These are phyloP conservation scores for Adoxophyes honmai DNA, from an alignment of 1,140 invertebrate genomes.

Conservation along the genomic window DNA sequence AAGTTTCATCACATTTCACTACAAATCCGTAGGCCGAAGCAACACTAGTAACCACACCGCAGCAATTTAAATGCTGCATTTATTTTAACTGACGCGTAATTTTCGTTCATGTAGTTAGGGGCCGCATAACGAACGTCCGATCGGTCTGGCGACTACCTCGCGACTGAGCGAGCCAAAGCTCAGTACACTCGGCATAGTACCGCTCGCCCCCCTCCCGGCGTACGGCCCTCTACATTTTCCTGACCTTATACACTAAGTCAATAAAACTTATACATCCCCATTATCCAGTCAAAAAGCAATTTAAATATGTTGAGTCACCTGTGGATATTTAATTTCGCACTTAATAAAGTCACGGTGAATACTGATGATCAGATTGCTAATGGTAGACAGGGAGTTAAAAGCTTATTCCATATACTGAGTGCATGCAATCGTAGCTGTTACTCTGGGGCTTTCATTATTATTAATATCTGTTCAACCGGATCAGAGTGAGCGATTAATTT, in stretches of 20 bases:
- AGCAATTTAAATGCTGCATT: background rate
- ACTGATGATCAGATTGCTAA: no score
- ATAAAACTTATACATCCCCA: slow-evolving; percentile 23
- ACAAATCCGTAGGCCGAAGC: background rate
- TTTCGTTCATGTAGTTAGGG: slow-evolving; percentile 4
- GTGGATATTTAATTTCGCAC: no score
- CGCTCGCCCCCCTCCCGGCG: slow-evolving; percentile 47
- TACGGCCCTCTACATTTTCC: slow-evolving; percentile 48
- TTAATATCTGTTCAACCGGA: no score
- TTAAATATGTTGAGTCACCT: no score
- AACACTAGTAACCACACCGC: slow-evolving; percentile 5
- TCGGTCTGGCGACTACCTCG: slow-evolving; percentile 22
- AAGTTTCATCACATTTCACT: slow-evolving; percentile 55
- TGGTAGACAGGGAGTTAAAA: no score
- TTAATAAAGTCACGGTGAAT: no score
- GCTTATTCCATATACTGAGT: no score
- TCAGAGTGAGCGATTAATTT: no score
- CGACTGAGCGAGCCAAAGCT: slow-evolving; percentile 46
- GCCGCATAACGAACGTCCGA: slow-evolving; percentile 25
- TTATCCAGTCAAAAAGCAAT: background rate
- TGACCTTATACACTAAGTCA: slow-evolving; percentile 55
- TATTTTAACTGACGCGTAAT: slow-evolving; percentile 23
- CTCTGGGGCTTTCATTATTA: no score
- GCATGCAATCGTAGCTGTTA: no score
- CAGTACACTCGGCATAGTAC: slow-evolving; percentile 29